Conservation (phyloP, 2,113 vertebrate species). For the Heterocephalus glaber region DNA sequence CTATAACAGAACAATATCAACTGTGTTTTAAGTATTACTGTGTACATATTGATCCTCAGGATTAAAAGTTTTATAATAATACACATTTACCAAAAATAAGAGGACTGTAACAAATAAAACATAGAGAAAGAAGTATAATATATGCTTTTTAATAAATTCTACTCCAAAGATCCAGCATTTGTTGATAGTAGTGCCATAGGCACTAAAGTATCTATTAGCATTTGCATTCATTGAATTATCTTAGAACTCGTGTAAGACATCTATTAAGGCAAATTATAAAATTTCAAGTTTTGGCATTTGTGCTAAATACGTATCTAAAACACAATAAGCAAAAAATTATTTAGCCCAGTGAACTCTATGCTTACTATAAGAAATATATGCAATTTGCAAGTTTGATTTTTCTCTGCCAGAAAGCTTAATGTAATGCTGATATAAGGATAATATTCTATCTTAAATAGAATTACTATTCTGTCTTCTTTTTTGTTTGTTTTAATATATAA, state of each 20-base stretch:
- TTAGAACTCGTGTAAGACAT: background rate
- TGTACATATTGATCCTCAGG: background rate
- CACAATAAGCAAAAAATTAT: background rate
- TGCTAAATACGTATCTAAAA: background rate
- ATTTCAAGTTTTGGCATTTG: background rate
- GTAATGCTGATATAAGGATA: background rate
- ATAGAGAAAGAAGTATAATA: background rate
- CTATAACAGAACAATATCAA: background rate
- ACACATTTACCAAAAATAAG: background rate
- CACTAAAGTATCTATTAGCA: background rate
- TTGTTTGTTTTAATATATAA: background rate
- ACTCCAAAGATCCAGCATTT: background rate
- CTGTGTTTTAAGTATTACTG: background rate
- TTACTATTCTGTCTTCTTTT: background rate
- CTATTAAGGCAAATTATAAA: conserved; percentile 8
- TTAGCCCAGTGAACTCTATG: background rate
- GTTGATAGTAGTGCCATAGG: background rate
- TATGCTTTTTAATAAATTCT: background rate
- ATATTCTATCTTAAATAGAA: background rate
- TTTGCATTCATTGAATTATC: background rate
- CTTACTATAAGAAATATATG: background rate
- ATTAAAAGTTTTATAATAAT: background rate
- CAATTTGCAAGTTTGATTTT: background rate
- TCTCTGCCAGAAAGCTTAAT: background rate
- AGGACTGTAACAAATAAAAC: background rate